Evolutionary conservation across 2,797 vertebrate genomes (phyloP), one percentile per base, ranked within the genome.

Genomic region (Brachyalestes nurse): DNA sequence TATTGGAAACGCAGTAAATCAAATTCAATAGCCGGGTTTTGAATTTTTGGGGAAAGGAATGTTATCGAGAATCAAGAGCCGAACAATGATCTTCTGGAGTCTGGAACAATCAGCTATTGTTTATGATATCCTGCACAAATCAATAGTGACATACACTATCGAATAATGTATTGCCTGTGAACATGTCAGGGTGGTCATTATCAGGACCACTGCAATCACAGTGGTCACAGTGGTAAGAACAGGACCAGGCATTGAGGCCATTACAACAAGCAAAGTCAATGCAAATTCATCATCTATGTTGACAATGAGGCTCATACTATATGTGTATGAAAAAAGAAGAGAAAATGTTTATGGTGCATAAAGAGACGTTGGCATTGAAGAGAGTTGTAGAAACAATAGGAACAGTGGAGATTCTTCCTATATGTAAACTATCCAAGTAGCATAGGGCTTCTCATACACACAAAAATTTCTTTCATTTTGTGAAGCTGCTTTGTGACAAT

Each of bases 61-160:
- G 79, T 88, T 86, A 85, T 88, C 84, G 75, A 64, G 67, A 79
- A 69, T 71, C 66, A 72, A 75, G 74, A 70, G 19, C 77, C 58
- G 45, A 42, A 74, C 61, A 77, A 47, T 75, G 51, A 51, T 47
- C 51, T 78, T 65, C 45, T 60, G 65, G 65, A 34, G 47, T 73
- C 62, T 58, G 23, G 49, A 70, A 88, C 85, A 60, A 83, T 81
- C 83, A 57, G 2, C 49, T 53, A 82, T 72, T 80, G 81, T 84
- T 79, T 67, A 71, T n/a, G 13, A 40, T 72, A 88, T 86, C 85
- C 83, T 82, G 55, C 72, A 85, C 66, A 83, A 86, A 85, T 87
- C 79, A 71, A 34, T 4, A 45, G 23, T 77, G 75, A 71, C 75
- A 72, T 61, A 81, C 23, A 60, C 67, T 25, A 23, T 62, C 4